Conservation (phyloP, 2,797 vertebrate species). For the Vipera ursinii region DNA sequence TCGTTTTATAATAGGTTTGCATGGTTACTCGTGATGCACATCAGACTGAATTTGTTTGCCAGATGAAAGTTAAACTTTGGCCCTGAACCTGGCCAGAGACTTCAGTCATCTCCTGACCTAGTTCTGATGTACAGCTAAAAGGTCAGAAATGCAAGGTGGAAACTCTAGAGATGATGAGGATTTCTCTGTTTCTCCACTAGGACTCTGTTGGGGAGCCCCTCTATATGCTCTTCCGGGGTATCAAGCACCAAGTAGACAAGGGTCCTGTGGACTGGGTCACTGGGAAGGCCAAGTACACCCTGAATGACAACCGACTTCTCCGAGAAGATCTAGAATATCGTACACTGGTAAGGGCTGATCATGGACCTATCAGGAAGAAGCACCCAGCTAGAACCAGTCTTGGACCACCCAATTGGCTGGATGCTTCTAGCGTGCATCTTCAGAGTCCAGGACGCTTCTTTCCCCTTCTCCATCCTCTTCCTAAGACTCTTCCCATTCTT, state of each 20-base stretch:
- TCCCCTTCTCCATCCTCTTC: not conserved
- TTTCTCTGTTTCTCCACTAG: constrained; percentile 66
- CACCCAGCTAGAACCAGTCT: too few relatives aligned
- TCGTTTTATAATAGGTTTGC: not conserved
- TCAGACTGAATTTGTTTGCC: too few relatives aligned
- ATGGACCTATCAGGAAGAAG: not conserved
- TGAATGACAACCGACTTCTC: constrained; percentile 95
- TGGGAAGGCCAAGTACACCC: constrained; percentile 95
- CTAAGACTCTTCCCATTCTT: not conserved
- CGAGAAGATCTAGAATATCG: constrained; percentile 95
- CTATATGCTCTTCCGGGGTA: constrained; percentile 96
- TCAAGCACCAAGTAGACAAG: constrained; percentile 98
- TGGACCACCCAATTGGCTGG: too few relatives aligned
- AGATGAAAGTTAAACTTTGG: not conserved
- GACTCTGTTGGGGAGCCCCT: constrained; percentile 94
- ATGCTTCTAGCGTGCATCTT: not conserved
- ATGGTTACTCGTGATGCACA: not conserved
- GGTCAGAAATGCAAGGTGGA: not conserved
- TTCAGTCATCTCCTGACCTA: fast-evolving
- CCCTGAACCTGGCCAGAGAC: not conserved
- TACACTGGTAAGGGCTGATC: constrained; percentile 80
- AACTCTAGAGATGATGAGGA: not conserved
- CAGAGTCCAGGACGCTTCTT: not conserved
- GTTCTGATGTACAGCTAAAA: not conserved
- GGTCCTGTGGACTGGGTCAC: constrained; percentile 95